Base-by-base conservation (phyloP, 2,113 vertebrate genomes). In the Peucedramus taeniatus region DNA sequence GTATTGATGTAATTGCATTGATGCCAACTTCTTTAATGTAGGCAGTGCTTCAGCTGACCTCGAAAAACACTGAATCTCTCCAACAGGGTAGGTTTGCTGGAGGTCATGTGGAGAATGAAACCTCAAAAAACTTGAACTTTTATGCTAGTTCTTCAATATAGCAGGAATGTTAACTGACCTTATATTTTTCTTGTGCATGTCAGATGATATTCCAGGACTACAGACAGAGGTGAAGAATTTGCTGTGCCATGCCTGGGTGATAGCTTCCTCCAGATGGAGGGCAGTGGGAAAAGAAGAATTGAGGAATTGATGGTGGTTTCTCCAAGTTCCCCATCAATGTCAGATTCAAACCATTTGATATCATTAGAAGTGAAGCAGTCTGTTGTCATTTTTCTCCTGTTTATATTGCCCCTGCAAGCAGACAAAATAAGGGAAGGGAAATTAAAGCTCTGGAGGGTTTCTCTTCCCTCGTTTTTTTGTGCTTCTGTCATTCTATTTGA, bases 391-490 rank as follows among this genome's bases (percentile, higher is more conserved):
- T 83, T 89, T 84, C 79, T 90, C 65, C 78, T 87, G 49, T 80
- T 93, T 83, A 23, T 89, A 90, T 74, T 96, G 77, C n/a, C 51
- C 28, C 59, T 72, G 75, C 44, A 90, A 90, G 37, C n/a, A 83
- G 69, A 27, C 40, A 93, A 76, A 95, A 79, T 44, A 92, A 82
- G 93, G 42, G 35, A 85, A 90, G 40, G 35, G 22, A 93, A 93
- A 95, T 89, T 79, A 70, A 80, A 89, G 72, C 44, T 97, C 93
- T 74, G 28, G 70, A 92, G 83, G 77, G 80, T 50, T 94, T 93
- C 53, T 76, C 35, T 86, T 85, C 19, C 35, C 24, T 95, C 28
- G 11, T 66, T 63, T 76, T 75, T 84, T 91, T 92, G 64, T 86
- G 35, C 33, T 94, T 79, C 59, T 94, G 66, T 83, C 51, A 89